Conservation (phyloP, 2,113 vertebrate genomes). For the Perca flavescens region DNA sequence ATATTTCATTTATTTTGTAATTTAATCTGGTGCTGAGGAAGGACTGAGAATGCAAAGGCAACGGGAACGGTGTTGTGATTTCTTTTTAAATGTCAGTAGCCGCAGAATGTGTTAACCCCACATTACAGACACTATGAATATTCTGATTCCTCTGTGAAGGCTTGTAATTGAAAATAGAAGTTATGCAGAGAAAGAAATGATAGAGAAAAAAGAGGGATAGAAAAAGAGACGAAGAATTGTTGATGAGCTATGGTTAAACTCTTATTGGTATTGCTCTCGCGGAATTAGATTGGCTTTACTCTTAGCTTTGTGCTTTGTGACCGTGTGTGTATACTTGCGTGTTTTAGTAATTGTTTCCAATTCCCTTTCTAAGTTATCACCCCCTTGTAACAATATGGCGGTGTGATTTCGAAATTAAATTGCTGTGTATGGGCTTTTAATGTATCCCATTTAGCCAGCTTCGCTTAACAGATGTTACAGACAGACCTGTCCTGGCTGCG, state of each 20-base stretch:
- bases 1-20: slow-evolving; percentile 97
- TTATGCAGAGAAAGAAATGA: slow-evolving; percentile 30
- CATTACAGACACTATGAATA: slow-evolving; percentile 78
- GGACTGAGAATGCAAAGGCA: slow-evolving; percentile 86
- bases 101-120: slow-evolving; percentile 78
- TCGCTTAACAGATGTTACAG: slow-evolving; percentile 81
- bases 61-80: slow-evolving; percentile 88
- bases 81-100: slow-evolving; percentile 89
- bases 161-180: slow-evolving; percentile 80
- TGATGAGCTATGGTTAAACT: slow-evolving; percentile 58
- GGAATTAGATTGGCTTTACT: slow-evolving; percentile 45
- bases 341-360: slow-evolving; percentile 81
- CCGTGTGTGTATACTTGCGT: slow-evolving; percentile 59
- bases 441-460: slow-evolving; percentile 81
- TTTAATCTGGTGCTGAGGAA: slow-evolving; percentile 91
- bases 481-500: slow-evolving; percentile 77
- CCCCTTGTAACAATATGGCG: slow-evolving; percentile 76
- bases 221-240: slow-evolving; percentile 38
- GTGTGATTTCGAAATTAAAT: slow-evolving; percentile 78
- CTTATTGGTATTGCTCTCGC: neutral
- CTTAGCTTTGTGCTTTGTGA: slow-evolving; percentile 53
- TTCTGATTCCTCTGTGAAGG: slow-evolving; percentile 71
- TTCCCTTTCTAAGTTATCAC: slow-evolving; percentile 79
- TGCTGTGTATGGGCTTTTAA: slow-evolving; percentile 81
- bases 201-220: slow-evolving; percentile 18